These are phyloP conservation scores for Brienomyrus brachyistius DNA, from an alignment of 2,113 vertebrate species.

Conservation along the genomic window DNA sequence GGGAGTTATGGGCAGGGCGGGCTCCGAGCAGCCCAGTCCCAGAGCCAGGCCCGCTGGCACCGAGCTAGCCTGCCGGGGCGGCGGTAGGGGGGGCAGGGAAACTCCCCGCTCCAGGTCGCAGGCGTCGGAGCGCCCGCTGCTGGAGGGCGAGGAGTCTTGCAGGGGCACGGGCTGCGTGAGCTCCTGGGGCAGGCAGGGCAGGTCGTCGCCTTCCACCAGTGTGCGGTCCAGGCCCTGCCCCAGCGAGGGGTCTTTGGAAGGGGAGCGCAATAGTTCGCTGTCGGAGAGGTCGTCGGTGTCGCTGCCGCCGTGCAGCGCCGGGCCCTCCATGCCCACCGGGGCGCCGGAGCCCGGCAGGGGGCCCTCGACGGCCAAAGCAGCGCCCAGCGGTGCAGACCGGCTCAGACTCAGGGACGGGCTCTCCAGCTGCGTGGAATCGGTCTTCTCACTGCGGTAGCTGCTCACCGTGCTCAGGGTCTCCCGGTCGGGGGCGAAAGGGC, in stretches of 20 bases:
- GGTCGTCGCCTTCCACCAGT: conserved; percentile 64
- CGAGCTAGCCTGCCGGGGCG: conserved; percentile 63
- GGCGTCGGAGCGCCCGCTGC: conserved; percentile 58
- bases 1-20: conserved; percentile 56
- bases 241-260: conserved; percentile 58
- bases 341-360: conserved; percentile 17
- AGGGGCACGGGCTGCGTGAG: conserved; percentile 45
- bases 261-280: conserved; percentile 65
- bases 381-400: conserved; percentile 31
- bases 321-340: conserved; percentile 18
- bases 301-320: conserved; percentile 57
- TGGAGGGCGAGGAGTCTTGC: conserved; percentile 63
- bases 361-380: conserved; percentile 16
- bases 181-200: conserved; percentile 41
- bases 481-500: conserved; percentile 60
- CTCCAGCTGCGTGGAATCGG: conserved; percentile 80
- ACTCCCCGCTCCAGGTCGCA: conserved; percentile 50
- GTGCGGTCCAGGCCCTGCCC: conserved; percentile 67
- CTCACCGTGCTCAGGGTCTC: conserved; percentile 76
- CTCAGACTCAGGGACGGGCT: conserved; percentile 68
- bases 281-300: conserved; percentile 74
- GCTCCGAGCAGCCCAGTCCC: conserved; percentile 62
- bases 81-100: conserved; percentile 57
- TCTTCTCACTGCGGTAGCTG: conserved; percentile 84
- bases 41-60: conserved; percentile 60